Evolutionary conservation across 2,113 vertebrate genomes (phyloP).

Genomic region (Chitala chitala): DNA sequence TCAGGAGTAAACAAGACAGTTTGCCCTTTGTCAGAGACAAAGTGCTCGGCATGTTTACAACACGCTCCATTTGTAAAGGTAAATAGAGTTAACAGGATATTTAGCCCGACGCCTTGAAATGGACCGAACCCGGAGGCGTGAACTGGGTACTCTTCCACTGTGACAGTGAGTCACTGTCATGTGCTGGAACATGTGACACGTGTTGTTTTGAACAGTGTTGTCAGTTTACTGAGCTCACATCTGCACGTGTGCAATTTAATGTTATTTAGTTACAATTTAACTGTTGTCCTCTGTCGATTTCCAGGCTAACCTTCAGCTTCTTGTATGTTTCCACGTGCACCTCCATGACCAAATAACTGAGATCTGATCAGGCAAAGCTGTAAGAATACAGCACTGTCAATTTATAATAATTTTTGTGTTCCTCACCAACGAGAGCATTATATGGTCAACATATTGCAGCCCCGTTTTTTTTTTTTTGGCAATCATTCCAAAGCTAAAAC

Average conservation of each 20-base stretch:
- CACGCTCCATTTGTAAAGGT: background rate
- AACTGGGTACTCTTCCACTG: background rate
- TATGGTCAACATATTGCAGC: constrained; percentile 51
- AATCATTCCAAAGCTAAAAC: constrained; percentile 3
- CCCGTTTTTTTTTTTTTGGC: background rate
- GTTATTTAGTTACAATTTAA: too few relatives aligned
- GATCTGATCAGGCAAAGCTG: constrained; percentile 53
- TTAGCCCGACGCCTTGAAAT: background rate
- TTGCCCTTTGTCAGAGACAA: background rate
- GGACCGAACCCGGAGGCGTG: background rate
- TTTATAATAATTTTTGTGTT: constrained; percentile 52
- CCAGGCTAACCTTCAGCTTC: constrained; percentile 25
- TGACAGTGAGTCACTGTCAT: constrained; percentile 51
- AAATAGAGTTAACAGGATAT: background rate
- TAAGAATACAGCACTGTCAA: constrained; percentile 43
- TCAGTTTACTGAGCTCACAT: too few relatives aligned
- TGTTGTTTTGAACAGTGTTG: too few relatives aligned
- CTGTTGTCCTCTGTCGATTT: background rate
- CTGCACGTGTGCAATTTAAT: too few relatives aligned
- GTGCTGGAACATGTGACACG: too few relatives aligned
- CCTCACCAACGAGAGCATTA: constrained; percentile 50
- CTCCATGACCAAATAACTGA: constrained; percentile 57
- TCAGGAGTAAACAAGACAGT: background rate
- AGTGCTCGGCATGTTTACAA: background rate
- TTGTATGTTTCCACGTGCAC: constrained; percentile 39